These are phyloP conservation scores for Andrena trimmerana DNA, from an alignment of 2,888 invertebrate genomes.

Conservation along the genomic window DNA sequence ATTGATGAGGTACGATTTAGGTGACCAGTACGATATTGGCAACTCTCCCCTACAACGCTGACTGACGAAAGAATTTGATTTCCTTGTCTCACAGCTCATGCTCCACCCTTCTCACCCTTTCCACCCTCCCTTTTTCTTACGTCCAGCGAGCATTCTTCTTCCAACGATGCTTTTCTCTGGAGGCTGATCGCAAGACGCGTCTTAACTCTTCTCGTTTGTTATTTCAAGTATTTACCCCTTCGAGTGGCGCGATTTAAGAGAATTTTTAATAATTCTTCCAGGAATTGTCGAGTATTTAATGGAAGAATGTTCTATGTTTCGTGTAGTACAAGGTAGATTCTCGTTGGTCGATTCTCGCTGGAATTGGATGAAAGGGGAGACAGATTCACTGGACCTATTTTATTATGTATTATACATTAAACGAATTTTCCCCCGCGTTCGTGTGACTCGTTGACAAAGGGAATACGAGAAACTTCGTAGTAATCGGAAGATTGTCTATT, in stretches of 20 bases:
- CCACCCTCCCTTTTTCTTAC: conserved; percentile 34
- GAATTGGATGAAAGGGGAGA: background rate
- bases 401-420: background rate
- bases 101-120: conserved; percentile 53
- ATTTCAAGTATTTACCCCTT: conserved; percentile 7
- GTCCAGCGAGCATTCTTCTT: conserved; percentile 3
- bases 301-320: background rate
- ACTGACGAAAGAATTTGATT: conserved; percentile 80
- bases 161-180: background rate
- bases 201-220: background rate
- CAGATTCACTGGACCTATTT: background rate
- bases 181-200: conserved; percentile 3
- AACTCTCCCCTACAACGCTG: conserved; percentile 66
- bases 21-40: no score
- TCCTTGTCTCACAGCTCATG: conserved; percentile 68
- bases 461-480: background rate
- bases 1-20: no score
- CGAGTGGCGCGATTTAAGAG: background rate
- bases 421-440: background rate
- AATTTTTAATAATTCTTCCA: conserved; percentile 9
- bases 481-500: background rate
- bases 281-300: conserved; percentile 2
- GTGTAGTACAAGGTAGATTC: no score
- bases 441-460: background rate
- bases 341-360: background rate